Base-by-base conservation (phyloP, 2,113 vertebrate species). In the Crotophaga sulcirostris region DNA sequence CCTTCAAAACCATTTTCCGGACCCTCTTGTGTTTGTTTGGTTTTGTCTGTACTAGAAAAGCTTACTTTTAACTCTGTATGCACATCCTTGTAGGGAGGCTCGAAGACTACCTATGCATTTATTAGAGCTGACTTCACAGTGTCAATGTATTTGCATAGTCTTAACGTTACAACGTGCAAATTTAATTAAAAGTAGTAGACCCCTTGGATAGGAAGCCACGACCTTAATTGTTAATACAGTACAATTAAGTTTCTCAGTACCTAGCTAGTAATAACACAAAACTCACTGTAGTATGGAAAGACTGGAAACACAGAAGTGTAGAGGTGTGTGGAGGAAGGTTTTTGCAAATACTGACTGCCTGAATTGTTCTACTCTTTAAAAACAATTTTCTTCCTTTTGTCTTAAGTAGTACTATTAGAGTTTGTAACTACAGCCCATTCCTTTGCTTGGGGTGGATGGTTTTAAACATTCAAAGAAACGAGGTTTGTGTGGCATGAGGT, bases 151-250 rank as follows among this genome's bases (percentile, higher is more conserved):
- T 90, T 84, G 58, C 19, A 51, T 58, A 63, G 33, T 28, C 36
- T 90, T 87, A 73, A 56, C 45, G 21, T 64, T 87, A 60, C 13
- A 45, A 23, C 0, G 10, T 38, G 26, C 34, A 70, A 38, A 47
- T 81, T 89, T 78, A 81, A 63, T 87, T 95, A 55, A 80, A 68
- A 74, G 36, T 34, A 42, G 21, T 49, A 75, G 45, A 92, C 33
- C 52, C 33, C 29, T 95, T 89, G 80, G 60, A 89, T 72, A 89
- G 49, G 69, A 92, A 94, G 54, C 94, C 21, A 84, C 84, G 90
- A 74, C 15, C 56, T 38, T 84, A 54, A 15, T 64, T 69, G 36
- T 64, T 95, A 93, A 74, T 77, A 40, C 5, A 52, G 38, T 44
- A 15, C 44, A 78, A 81, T 84, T 81, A 89, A 67, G n/a, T 77